These are phyloP conservation scores for Dipodomys ordii DNA, from an alignment of 2,113 vertebrate genomes.

Conservation along the genomic window DNA sequence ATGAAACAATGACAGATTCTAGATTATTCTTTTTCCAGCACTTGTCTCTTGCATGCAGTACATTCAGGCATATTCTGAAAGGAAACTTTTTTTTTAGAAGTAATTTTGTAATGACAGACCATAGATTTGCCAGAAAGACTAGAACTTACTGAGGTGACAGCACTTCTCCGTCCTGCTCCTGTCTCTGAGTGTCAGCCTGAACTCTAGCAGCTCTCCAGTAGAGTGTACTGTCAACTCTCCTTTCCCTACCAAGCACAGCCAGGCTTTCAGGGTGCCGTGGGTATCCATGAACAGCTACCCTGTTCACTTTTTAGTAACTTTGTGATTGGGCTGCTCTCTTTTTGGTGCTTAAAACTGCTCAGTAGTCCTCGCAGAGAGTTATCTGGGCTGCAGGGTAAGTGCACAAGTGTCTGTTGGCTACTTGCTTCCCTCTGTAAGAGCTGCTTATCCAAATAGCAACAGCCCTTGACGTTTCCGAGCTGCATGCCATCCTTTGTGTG, in stretches of 20 bases:
- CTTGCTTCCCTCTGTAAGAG: slow-evolving; percentile 77
- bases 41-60: slow-evolving; percentile 8
- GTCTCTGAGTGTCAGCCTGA: rapidly evolving
- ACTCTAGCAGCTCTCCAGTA: background rate
- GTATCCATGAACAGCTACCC: slow-evolving; percentile 59
- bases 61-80: background rate
- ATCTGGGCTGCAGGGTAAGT: slow-evolving; percentile 74
- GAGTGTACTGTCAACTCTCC: background rate
- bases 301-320: slow-evolving; percentile 60
- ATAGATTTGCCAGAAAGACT: background rate
- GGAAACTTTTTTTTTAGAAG: background rate
- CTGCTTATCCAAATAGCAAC: slow-evolving; percentile 85
- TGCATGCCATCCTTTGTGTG: slow-evolving; percentile 85
- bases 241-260: background rate
- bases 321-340: slow-evolving; percentile 48
- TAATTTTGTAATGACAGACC: background rate
- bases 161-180: background rate
- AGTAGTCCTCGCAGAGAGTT: slow-evolving; percentile 66
- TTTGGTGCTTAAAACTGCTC: slow-evolving; percentile 76
- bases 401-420: slow-evolving; percentile 73
- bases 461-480: slow-evolving; percentile 75
- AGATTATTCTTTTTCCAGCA: background rate
- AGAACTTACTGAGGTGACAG: background rate
- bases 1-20: background rate
- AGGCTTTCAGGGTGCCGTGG: background rate